A percentile compares a stretch with the other conserved stretches of the same genome.
These are phyloP conservation scores for Enteromius afrohamiltoni DNA, from an alignment of 2,797 vertebrate genomes.

Conservation along the genomic window DNA sequence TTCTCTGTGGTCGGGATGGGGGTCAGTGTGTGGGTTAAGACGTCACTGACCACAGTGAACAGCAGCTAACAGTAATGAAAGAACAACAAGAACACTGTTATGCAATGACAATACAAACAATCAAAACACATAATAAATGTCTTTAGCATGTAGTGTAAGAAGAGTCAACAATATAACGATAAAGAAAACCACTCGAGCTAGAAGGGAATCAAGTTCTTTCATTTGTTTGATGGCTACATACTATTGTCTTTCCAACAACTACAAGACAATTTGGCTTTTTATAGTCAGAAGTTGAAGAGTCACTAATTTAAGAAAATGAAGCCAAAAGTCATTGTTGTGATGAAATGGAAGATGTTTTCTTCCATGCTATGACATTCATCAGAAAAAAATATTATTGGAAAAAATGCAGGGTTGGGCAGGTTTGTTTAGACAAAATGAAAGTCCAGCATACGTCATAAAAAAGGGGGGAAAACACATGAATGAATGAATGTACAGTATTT, in stretches of 20 bases:
- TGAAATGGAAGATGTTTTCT: background rate
- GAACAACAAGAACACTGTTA: conserved; percentile 39
- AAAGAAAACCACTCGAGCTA: background rate
- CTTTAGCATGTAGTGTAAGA: conserved; percentile 12
- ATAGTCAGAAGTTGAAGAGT: background rate
- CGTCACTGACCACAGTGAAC: conserved; percentile 74
- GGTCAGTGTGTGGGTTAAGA: conserved; percentile 75
- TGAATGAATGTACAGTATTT: background rate
- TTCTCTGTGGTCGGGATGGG: conserved; percentile 72
- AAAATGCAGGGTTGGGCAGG: background rate
- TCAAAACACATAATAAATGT: background rate
- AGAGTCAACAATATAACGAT: background rate
- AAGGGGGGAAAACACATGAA: background rate
- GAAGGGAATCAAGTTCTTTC: background rate
- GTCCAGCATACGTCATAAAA: background rate
- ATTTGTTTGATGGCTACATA: background rate
- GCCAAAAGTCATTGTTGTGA: background rate
- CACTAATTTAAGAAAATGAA: background rate
- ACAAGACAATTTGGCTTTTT: background rate
- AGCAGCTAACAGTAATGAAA: conserved; percentile 78
- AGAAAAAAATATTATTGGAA: background rate
- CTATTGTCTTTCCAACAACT: background rate
- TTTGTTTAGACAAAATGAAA: background rate
- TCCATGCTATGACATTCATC: background rate
- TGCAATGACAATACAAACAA: background rate